phyloP scores from a whole-genome alignment of 2,113 vertebrate genomes.

The Lepus timidus region DNA sequence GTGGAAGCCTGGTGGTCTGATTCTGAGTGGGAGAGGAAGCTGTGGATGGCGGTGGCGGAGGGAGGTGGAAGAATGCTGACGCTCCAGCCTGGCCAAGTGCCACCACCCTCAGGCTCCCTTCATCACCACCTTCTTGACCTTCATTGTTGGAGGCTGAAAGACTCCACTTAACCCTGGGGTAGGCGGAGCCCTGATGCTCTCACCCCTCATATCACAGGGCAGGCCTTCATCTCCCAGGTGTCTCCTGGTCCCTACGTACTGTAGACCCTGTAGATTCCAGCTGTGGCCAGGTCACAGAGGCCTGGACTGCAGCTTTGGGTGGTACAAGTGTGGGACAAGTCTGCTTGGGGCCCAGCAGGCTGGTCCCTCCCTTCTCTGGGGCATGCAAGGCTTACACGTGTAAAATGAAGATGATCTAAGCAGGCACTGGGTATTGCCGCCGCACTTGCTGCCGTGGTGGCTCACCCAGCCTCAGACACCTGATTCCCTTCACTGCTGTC shows the following conservation, averaged over 20 bases:
- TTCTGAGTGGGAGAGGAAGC: not conserved
- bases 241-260: not conserved
- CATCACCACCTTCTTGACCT: not conserved
- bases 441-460: not conserved
- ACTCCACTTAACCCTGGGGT: not conserved
- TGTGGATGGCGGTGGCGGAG: not conserved
- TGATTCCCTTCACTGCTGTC: not conserved
- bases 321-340: not conserved
- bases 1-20: conserved; percentile 10
- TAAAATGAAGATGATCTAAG: not conserved
- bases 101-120: not conserved
- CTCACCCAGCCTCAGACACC: not conserved
- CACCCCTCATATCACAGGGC: not conserved
- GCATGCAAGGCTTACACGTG: not conserved
- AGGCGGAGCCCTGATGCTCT: not conserved
- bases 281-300: not conserved
- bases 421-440: not conserved
- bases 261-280: not conserved
- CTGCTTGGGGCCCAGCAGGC: not conserved
- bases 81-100: not conserved
- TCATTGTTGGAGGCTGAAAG: conserved; percentile 21
- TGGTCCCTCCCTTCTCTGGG: not conserved
- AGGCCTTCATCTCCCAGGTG: not conserved
- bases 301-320: not conserved
- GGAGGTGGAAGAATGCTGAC: not conserved